Percentiles rank a stretch among this genome's conserved stretches.
Evolutionary conservation across 2,797 vertebrate species (phyloP).

Genomic region (Octomys mimax): DNA sequence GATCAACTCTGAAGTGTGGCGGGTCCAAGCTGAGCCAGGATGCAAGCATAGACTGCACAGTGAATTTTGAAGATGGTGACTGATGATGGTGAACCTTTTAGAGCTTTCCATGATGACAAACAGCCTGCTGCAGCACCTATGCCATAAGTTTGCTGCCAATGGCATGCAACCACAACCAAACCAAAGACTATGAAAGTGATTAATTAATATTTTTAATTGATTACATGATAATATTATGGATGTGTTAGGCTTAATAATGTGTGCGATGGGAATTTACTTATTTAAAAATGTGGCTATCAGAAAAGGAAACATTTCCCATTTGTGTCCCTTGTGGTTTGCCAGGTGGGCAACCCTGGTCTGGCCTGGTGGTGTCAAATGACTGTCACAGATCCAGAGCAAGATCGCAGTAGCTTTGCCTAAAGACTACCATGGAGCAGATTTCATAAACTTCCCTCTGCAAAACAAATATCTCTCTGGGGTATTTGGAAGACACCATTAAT

Average conservation of each 20-base stretch:
- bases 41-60: neutral
- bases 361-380: neutral
- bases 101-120: neutral
- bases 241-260: neutral
- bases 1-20: neutral
- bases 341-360: neutral
- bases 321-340: neutral
- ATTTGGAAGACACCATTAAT: slow-evolving; percentile 59
- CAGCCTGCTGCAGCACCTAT: neutral
- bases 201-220: neutral
- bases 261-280: neutral
- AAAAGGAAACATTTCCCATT: neutral
- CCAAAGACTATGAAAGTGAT: neutral
- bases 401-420: neutral
- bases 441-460: slow-evolving; percentile 28
- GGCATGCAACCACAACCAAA: neutral
- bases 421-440: neutral
- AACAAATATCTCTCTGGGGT: slow-evolving; percentile 25
- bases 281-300: slow-evolving; percentile 33
- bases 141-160: neutral
- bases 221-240: neutral
- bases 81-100: neutral
- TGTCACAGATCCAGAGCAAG: neutral
- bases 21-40: neutral
- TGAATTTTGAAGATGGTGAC: neutral